Evolutionary conservation across 2,113 vertebrate species (phyloP).

Genomic region (Tetraodon nigroviridis): DNA sequence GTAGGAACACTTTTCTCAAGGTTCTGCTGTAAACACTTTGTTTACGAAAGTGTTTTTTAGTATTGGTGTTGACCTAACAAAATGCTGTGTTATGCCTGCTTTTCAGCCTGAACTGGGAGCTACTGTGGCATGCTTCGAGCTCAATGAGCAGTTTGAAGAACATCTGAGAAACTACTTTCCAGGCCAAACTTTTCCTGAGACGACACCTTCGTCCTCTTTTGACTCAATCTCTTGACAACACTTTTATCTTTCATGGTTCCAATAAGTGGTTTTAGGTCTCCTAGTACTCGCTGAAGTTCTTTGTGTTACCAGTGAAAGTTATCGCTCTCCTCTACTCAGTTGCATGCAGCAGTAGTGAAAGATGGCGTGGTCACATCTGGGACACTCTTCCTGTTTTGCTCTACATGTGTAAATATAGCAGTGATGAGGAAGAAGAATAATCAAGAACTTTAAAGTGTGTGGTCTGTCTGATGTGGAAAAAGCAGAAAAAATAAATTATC

Average conservation of each 20-base stretch:
- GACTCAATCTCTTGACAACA: slow-evolving; percentile 12
- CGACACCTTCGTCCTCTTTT: slow-evolving; percentile 20
- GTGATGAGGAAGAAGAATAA: neutral
- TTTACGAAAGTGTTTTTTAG: neutral
- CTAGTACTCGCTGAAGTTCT: neutral
- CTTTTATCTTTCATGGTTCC: too few relatives aligned
- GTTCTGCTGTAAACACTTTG: slow-evolving; percentile 48
- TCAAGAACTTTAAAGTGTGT: slow-evolving; percentile 10
- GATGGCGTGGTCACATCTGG: too few relatives aligned
- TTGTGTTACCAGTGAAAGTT: neutral
- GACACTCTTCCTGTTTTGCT: neutral
- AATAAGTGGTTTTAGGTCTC: too few relatives aligned
- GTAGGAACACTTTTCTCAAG: slow-evolving; percentile 79
- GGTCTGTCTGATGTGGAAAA: slow-evolving; percentile 1
- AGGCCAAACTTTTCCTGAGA: slow-evolving; percentile 71
- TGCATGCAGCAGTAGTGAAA: neutral
- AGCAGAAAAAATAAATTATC: neutral
- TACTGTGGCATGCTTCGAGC: slow-evolving; percentile 71
- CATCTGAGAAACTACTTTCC: slow-evolving; percentile 79
- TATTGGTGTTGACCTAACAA: neutral
- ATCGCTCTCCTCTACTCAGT: neutral
- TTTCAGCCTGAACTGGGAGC: slow-evolving; percentile 78
- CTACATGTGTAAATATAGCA: slow-evolving; percentile 14
- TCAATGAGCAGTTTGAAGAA: slow-evolving; percentile 78
- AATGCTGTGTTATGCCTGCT: neutral